These are phyloP conservation scores for Achroia grisella DNA, from an alignment of 1,140 invertebrate genomes.

Conservation along the genomic window DNA sequence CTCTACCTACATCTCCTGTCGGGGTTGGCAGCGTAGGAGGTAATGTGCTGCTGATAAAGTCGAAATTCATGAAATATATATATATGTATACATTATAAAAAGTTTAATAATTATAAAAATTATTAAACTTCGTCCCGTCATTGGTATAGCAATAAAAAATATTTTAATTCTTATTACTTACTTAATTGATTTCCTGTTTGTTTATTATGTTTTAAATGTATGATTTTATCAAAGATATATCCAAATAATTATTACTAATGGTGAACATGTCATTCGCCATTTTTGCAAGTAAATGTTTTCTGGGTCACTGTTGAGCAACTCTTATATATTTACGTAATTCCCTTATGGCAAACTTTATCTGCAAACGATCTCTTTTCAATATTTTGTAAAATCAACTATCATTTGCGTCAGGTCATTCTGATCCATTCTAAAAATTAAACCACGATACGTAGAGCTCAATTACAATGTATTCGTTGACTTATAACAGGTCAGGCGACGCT, in stretches of 20 bases:
- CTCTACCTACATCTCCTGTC: background rate
- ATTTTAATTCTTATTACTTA: no score
- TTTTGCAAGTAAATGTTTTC: constrained; percentile 4
- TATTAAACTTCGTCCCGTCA: no score
- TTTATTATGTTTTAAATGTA: no score
- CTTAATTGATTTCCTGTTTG: no score
- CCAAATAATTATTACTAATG: no score
- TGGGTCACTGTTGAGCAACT: constrained; percentile 12
- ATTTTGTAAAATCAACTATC: constrained; percentile 42
- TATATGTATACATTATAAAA: no score
- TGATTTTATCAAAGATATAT: no score
- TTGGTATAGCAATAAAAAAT: no score
- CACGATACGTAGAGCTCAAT: constrained; percentile 10
- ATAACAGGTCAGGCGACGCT: constrained; percentile 18
- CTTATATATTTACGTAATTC: constrained; percentile 14
- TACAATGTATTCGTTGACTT: background rate
- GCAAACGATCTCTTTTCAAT: constrained; percentile 42
- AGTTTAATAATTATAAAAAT: no score
- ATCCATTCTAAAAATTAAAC: constrained; percentile 14
- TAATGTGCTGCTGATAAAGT: background rate
- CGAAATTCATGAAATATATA: no score
- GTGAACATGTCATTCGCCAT: no score
- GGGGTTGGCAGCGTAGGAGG: background rate
- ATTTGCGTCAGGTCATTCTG: constrained; percentile 10
- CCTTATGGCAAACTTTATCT: constrained; percentile 23